Conservation (phyloP, 2,113 vertebrate species). For the Aplodontia rufa region DNA sequence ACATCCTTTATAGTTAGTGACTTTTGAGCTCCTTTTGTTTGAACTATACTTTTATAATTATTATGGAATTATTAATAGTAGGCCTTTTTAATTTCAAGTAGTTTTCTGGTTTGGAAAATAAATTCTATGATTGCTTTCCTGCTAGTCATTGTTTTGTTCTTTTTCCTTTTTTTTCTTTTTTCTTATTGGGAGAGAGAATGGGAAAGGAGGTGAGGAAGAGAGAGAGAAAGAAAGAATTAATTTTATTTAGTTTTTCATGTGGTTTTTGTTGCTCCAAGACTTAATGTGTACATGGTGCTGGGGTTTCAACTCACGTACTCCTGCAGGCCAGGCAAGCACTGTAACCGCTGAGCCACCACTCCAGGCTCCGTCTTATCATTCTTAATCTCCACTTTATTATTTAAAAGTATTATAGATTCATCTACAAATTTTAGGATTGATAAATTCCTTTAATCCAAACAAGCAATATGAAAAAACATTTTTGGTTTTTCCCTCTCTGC, state of each 20-base stretch:
- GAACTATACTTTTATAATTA: not conserved
- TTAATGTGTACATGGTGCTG: no score
- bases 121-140: not conserved
- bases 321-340: no score
- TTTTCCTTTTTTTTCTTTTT: no score
- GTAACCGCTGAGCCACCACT: no score
- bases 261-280: no score
- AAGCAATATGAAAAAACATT: not conserved
- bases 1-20: not conserved
- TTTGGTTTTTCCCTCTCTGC: not conserved
- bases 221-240: no score
- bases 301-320: no score
- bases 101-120: not conserved
- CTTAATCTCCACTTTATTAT: not conserved
- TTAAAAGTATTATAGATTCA: not conserved
- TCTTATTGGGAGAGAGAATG: no score
- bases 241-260: no score
- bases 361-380: no score
- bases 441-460: not conserved
- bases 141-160: no score
- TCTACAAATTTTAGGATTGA: not conserved
- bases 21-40: not conserved
- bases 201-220: no score
- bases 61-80: not conserved
- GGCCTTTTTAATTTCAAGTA: not conserved